Evolutionary conservation across 1,140 invertebrate genomes (phyloP), one percentile per base, ranked within the genome.

Genomic region (Zaprionus ornatus): DNA sequence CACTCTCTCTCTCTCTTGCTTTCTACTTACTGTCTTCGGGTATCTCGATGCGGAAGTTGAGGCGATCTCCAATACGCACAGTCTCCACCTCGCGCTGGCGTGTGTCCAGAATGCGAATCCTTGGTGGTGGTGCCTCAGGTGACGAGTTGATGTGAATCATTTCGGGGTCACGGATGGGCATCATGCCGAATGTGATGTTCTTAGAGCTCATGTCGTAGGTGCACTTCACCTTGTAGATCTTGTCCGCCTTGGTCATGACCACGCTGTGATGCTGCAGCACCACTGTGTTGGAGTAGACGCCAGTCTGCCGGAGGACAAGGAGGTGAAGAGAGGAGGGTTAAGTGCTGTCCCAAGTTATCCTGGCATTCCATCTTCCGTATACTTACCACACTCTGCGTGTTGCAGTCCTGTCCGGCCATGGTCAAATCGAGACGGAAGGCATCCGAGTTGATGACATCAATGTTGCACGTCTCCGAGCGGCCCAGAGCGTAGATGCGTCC

Each of bases 181-280:
- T 98, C 97, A 98, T 98, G 93, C 98, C 98, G 93, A 98, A 99
- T 10, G 98, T 98, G 70, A 99, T 98, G 92, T 99, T 99, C 94
- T 98, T 97, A 1, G 97, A 98, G 60, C 97, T 97, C 96, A 98
- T 98, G 93, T 99, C 98, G 91, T 99, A 99, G 0, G 98, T 99
- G 91, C 98, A 99, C 90, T 98, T 98, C 37, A 99, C 97, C 93
- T 98, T 98, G 95, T 99, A 99, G 81, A 98, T 98, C 92, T 99
- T 99, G 92, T 99, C 98, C 1, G 97, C 97, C 93, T 98, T 98
- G 12, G 98, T 99, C 97, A 99, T 98, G 3, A 99, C 98, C 7
- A 98, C 97, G 86, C 97, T 98, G 93, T 99, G 98, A 90, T 98
- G 98, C 93, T 99, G 98, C 1, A 99, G 94, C 2, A 99, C 98